Evolutionary conservation across 2,888 invertebrate genomes (phyloP), one percentile per base, ranked within the genome.

Genomic region (Epirrhoe tristata): DNA sequence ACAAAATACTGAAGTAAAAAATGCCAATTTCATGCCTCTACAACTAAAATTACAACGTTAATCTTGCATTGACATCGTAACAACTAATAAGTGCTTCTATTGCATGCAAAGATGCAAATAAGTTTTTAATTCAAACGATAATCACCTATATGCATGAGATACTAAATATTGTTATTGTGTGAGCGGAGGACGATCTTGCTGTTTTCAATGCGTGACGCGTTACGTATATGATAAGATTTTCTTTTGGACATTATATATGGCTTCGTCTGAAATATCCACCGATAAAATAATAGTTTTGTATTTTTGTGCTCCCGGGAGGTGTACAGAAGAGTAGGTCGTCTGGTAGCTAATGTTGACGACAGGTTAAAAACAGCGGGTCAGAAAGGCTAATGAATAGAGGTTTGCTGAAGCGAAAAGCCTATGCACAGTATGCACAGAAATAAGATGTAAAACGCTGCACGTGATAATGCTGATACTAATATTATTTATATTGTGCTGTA

Each of bases 41-140:
- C 32, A 17, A n/a, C 31, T 48, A 58, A 16, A 6, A 46, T 31
- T 7, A 43, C 51, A 34, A 58, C 58, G 60, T 73, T 69, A 73
- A 71, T 73, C 68, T 66, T 65, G 64, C 51, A 72, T 75, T 71
- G 77, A 77, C 77, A 77, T 64, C 74, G 63, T 78, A 78, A 77
- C 76, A 69, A 74, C 74, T 76, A 74, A 76, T 75, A 71, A 67
- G 74, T 74, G 75, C 66, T 71, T 58, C 17, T 52, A 54, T 48
- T 57, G 63, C 66, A 68, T 70, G 78, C 77, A 76, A 62, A 56
- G 48, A 52, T 66, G 66, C 63, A 68, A 52, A 66, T 68, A 69
- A 69, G 34, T n/a, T 5, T 7, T 31, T 46, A 53, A 50, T 50
- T 39, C 24, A 51, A 24, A 34, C 50, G n/a, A 61, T 52, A 58